These are phyloP conservation scores for Desmophyllum pertusum DNA, from an alignment of 92 coral and sea anemone genomes.

Conservation along the genomic window DNA sequence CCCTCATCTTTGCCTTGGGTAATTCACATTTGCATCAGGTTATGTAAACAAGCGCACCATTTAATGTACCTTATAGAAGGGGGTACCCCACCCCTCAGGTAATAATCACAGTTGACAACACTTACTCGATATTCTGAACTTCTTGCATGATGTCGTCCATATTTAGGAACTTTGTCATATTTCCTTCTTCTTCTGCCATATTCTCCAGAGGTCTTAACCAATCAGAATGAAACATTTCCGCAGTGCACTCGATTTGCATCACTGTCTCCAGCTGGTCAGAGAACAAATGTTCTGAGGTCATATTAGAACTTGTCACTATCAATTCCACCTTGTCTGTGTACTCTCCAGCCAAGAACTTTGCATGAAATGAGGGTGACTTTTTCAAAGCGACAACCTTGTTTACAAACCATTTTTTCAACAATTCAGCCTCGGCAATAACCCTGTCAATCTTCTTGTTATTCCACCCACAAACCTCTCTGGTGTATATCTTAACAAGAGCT, in stretches of 20 bases:
- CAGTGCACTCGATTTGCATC: not conserved
- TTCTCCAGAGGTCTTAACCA: conserved; percentile 12
- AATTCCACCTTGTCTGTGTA: conserved; percentile 33
- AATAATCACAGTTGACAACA: too few species aligned
- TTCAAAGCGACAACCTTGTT: conserved; percentile 10
- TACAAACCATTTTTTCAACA: conserved; percentile 12
- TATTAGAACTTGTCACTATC: conserved; percentile 36
- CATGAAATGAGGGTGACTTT: conserved; percentile 30
- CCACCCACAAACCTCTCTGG: conserved; percentile 24
- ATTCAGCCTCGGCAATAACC: conserved; percentile 14
- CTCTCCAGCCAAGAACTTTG: conserved; percentile 49
- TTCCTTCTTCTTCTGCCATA: conserved; percentile 12
- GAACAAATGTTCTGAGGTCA: conserved; percentile 41
- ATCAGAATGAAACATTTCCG: conserved; percentile 6
- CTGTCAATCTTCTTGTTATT: conserved; percentile 36
- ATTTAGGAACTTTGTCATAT: conserved; percentile 13
- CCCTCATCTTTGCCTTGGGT: too few species aligned
- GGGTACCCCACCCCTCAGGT: too few species aligned
- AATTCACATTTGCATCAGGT: too few species aligned
- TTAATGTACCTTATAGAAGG: too few species aligned
- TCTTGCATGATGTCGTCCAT: conserved; percentile 19
- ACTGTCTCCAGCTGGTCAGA: conserved; percentile 45
- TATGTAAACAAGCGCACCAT: too few species aligned
- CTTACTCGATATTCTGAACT: conserved; percentile 28
- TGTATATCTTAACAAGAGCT: conserved; percentile 13